Evolutionary conservation across 2,888 invertebrate species (phyloP), one percentile per base, ranked within the genome.

Genomic region (Leptinotarsa tumamoca): DNA sequence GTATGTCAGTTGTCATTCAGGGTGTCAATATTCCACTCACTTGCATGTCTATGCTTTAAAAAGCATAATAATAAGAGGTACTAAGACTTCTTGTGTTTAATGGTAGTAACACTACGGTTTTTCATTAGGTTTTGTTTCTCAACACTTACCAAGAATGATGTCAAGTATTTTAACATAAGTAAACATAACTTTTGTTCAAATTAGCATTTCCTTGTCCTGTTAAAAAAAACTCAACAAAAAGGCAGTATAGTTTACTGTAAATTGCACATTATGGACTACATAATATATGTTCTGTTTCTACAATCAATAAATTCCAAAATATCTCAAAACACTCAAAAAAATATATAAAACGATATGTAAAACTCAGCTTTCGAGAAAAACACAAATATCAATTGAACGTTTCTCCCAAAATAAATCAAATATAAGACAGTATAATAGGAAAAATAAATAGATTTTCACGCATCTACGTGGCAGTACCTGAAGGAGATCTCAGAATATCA

Each of bases 251-350:
- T 76, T 76, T 76, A 78, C 61, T 78, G 23, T 78, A 76, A 79
- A 79, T 77, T 79, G 77, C 79, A 78, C 79, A 79, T 78, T 71
- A 63, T 68, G 58, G 67, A 78, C 69, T 72, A 78, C 61, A 77
- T 69, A 77, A 77, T 76, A 71, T 61, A 78, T 68, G 54, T 68
- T 68, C 49, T 68, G 54, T 63, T 27, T 56, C 52, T 33, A 56
- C 33, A 33, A 63, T 63, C 63, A 18, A 68, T 68, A 51, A 43
- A 69, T 58, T 50, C 54, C 58, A 58, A 52, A 68, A 49, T 70
- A 49, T 21, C 49, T 70, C 17, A 43, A 15, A 58, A 58, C 49
- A 54, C 54, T 69, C 43, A 51, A 43, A 49, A 23, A 70, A 58
- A 70, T 70, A 70, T 58, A 49, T 70, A 58, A 54, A 70, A 70